Evolutionary conservation across 2,888 invertebrate species (phyloP).

Genomic region (Agapostemon virescens): DNA sequence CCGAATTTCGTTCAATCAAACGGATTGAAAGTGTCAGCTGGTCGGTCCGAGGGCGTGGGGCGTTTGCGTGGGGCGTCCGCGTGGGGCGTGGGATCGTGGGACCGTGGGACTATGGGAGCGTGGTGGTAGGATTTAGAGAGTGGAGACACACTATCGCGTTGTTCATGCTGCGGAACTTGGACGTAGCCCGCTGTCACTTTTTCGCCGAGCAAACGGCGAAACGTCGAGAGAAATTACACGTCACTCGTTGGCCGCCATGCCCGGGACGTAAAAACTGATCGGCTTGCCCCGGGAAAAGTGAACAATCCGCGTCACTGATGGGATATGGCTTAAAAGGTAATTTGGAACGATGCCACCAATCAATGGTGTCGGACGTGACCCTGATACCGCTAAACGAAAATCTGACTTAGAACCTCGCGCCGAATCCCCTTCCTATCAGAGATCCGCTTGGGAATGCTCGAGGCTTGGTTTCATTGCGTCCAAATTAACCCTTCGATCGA

Average conservation of each 20-base stretch:
- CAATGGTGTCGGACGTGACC: constrained; percentile 69
- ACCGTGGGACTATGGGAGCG: not conserved
- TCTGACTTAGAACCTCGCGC: constrained; percentile 67
- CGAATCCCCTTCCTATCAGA: constrained; percentile 62
- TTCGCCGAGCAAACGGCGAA: constrained; percentile 20
- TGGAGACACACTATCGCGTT: constrained; percentile 24
- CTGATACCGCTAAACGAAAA: constrained; percentile 71
- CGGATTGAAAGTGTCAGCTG: constrained; percentile 28
- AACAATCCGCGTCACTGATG: constrained; percentile 49
- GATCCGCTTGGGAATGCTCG: constrained; percentile 58
- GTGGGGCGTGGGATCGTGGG: no score
- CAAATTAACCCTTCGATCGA: constrained; percentile 72
- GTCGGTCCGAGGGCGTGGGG: not conserved
- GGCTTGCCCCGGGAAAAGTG: constrained; percentile 27
- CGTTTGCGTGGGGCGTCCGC: no score
- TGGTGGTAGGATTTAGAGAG: constrained; percentile 24
- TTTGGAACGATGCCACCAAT: constrained; percentile 75
- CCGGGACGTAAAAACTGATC: constrained; percentile 40
- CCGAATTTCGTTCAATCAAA: constrained; percentile 48
- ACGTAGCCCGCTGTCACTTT: constrained; percentile 41
- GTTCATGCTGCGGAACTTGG: constrained; percentile 41
- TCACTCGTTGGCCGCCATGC: constrained; percentile 34
- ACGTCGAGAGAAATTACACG: constrained; percentile 47
- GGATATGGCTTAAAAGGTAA: constrained; percentile 69
- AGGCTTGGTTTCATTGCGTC: constrained; percentile 66